Conservation (phyloP, 2,113 vertebrate genomes). For the Spea bombifrons region DNA sequence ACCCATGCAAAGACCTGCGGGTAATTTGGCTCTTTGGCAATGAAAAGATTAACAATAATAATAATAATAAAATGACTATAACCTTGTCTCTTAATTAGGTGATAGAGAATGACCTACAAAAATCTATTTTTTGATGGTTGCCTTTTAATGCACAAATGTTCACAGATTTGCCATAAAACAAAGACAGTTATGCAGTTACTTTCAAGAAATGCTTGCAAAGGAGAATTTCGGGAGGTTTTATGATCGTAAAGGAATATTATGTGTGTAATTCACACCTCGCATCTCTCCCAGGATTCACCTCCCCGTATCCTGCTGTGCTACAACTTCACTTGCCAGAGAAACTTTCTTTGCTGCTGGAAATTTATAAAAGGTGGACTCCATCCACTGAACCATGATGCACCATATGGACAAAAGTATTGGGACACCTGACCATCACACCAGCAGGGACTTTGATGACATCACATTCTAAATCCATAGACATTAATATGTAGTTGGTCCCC, state of each 20-base stretch:
- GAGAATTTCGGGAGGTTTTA: constrained; percentile 41
- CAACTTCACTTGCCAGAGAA: constrained; percentile 26
- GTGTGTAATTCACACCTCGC: constrained; percentile 18
- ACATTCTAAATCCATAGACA: no score
- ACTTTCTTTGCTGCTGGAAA: constrained; percentile 20
- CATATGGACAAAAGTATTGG: no score
- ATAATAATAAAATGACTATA: constrained; percentile 19
- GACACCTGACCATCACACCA: no score
- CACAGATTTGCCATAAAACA: constrained; percentile 43
- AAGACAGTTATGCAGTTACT: constrained; percentile 38
- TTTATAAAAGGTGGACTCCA: not conserved
- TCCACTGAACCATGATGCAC: no score
- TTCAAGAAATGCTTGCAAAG: constrained; percentile 38
- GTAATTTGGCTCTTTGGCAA: not conserved
- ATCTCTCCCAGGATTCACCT: constrained; percentile 38
- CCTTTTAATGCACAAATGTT: constrained; percentile 47
- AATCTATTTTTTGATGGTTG: constrained; percentile 26
- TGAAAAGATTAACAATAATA: not conserved
- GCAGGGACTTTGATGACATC: no score
- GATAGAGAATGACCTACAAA: constrained; percentile 37
- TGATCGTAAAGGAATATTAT: constrained; percentile 39
- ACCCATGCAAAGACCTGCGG: not conserved
- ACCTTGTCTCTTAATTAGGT: constrained; percentile 31
- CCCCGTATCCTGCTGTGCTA: constrained; percentile 13
- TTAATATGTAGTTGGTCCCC: no score